Evolutionary conservation across 2,113 vertebrate genomes (phyloP).

Genomic region (Pangasianodon hypophthalmus): DNA sequence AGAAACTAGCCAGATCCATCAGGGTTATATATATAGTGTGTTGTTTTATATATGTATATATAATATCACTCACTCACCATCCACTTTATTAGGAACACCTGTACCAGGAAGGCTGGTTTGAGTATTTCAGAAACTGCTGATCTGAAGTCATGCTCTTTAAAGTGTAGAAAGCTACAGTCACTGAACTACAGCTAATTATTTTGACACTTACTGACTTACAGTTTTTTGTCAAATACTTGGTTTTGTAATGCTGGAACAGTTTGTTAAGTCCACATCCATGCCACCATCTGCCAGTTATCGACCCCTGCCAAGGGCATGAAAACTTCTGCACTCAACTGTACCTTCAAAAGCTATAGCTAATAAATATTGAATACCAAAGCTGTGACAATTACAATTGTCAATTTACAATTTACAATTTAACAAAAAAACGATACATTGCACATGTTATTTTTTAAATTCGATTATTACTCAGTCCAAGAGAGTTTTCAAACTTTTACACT

Average conservation of each 20-base stretch:
- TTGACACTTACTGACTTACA: background rate
- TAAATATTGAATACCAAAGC: background rate
- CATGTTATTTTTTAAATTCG: background rate
- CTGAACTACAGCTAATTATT: background rate
- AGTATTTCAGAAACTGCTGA: too few relatives aligned
- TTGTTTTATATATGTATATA: too few relatives aligned
- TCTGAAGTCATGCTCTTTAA: background rate
- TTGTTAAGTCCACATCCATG: background rate
- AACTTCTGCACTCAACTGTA: background rate
- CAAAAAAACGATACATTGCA: background rate
- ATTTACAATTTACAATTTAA: too few relatives aligned
- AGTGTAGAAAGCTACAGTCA: background rate
- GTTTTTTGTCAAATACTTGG: background rate
- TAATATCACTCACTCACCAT: too few relatives aligned
- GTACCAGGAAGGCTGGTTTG: too few relatives aligned
- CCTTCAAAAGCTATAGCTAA: background rate
- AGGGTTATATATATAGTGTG: too few relatives aligned
- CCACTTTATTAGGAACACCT: too few relatives aligned
- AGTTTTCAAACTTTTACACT: background rate
- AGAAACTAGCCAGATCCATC: background rate
- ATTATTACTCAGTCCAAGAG: background rate
- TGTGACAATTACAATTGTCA: too few relatives aligned
- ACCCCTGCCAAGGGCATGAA: background rate
- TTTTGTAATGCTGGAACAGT: background rate
- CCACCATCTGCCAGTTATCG: background rate